Evolutionary conservation across 2,888 invertebrate genomes (phyloP).

Genomic region (Pyrrhia umbra): DNA sequence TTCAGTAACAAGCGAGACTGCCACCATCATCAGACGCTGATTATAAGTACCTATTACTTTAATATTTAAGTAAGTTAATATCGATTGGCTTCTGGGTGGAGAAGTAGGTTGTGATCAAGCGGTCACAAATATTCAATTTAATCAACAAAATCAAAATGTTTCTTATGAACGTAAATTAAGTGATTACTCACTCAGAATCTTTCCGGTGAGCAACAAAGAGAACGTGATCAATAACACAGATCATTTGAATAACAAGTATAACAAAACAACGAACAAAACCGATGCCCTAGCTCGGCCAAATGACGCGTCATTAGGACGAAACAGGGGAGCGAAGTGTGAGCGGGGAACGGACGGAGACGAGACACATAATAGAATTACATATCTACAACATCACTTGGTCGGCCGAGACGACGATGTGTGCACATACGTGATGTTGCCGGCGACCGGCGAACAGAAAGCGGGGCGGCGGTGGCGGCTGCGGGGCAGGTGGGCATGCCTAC

Average conservation of each 20-base stretch:
- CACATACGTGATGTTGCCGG: constrained; percentile 69
- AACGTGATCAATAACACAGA: constrained; percentile 77
- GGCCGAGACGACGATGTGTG: constrained; percentile 79
- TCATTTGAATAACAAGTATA: constrained; percentile 83
- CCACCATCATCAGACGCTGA: constrained; percentile 53
- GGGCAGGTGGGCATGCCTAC: constrained; percentile 77
- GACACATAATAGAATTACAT: constrained; percentile 88
- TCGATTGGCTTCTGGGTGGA: constrained; percentile 16
- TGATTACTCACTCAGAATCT: constrained; percentile 62
- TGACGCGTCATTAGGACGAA: constrained; percentile 84
- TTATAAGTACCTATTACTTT: constrained; percentile 17
- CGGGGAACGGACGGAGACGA: constrained; percentile 84
- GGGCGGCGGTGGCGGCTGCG: constrained; percentile 65
- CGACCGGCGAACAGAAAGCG: constrained; percentile 68
- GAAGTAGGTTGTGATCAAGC: neutral
- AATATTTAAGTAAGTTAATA: constrained; percentile 28
- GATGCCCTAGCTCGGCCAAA: constrained; percentile 82
- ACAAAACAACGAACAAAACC: constrained; percentile 82
- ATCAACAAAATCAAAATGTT: constrained; percentile 28
- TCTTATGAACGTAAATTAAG: constrained; percentile 31
- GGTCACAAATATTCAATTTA: constrained; percentile 18
- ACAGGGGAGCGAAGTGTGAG: constrained; percentile 76
- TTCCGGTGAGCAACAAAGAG: constrained; percentile 70
- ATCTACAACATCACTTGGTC: constrained; percentile 85
- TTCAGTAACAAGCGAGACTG: constrained; percentile 60